A percentile compares a stretch with the other conserved stretches of the same genome.
Conservation (phyloP, 2,797 vertebrate species). For the Hippoglossus hippoglossus region DNA sequence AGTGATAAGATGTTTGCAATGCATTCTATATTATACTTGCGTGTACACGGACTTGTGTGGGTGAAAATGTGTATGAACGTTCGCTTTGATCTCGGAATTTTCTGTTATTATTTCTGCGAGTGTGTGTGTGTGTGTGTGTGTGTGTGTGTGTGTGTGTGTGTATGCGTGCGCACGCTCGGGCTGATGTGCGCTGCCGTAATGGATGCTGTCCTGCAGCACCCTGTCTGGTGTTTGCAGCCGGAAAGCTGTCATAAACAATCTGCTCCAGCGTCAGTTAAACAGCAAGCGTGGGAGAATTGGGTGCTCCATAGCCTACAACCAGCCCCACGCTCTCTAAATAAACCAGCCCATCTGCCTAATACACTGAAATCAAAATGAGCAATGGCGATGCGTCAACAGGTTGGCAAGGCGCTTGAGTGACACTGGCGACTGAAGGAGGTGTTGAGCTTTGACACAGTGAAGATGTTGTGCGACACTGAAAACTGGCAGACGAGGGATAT, state of each 20-base stretch:
- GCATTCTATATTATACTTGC: conserved; percentile 33
- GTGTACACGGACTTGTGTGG: conserved; percentile 54
- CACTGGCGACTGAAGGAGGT: conserved; percentile 39
- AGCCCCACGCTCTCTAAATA: conserved; percentile 72
- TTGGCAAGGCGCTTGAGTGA: conserved; percentile 40
- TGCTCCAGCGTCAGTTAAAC: conserved; percentile 80
- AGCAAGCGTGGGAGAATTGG: conserved; percentile 74
- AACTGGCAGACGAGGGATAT: conserved; percentile 22
- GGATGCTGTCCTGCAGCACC: conserved; percentile 76
- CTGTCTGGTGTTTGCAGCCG: conserved; percentile 75
- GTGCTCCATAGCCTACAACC: conserved; percentile 72
- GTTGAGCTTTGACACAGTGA: conserved; percentile 54
- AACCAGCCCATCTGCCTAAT: conserved; percentile 73
- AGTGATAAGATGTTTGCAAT: conserved; percentile 53
- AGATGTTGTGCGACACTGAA: conserved; percentile 20
- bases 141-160: conserved; percentile 22
- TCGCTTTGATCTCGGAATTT: conserved; percentile 65
- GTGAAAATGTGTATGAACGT: conserved; percentile 51
- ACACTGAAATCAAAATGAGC: conserved; percentile 67
- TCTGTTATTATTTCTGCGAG: conserved; percentile 27
- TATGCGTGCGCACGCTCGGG: conserved; percentile 16
- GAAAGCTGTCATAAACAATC: conserved; percentile 83
- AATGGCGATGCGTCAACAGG: conserved; percentile 61
- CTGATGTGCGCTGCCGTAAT: conserved; percentile 71
- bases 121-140: conserved; percentile 15